These are phyloP conservation scores for Dascillus cervinus DNA, from an alignment of 2,888 invertebrate species.

Conservation along the genomic window DNA sequence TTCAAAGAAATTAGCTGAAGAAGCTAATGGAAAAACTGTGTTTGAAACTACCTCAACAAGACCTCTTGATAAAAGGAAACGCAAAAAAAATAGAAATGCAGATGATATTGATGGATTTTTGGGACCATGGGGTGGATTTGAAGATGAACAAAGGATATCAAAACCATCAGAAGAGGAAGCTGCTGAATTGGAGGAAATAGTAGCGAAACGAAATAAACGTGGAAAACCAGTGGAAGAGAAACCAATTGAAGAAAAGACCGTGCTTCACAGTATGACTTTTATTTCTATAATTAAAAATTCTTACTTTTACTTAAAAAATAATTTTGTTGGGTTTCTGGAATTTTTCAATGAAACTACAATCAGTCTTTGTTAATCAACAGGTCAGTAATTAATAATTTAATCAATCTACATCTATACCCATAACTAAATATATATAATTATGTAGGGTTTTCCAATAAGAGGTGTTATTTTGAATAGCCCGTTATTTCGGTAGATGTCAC, in stretches of 20 bases:
- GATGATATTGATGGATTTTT: conserved; percentile 90
- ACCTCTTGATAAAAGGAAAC: conserved; percentile 71
- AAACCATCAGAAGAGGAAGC: conserved; percentile 92
- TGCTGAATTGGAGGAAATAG: conserved; percentile 87
- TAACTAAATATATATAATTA: too few relatives aligned
- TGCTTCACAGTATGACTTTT: conserved; percentile 70
- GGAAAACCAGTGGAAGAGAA: conserved; percentile 85
- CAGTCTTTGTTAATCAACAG: too few relatives aligned
- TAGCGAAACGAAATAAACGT: conserved; percentile 84
- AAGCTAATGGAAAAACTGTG: conserved; percentile 75
- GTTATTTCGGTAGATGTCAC: too few relatives aligned
- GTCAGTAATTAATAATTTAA: too few relatives aligned
- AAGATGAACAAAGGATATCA: conserved; percentile 80
- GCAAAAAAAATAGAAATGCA: conserved; percentile 82
- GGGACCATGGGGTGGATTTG: conserved; percentile 96
- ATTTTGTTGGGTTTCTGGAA: too few relatives aligned
- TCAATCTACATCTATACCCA: too few relatives aligned
- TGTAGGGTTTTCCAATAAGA: too few relatives aligned
- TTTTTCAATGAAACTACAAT: too few relatives aligned
- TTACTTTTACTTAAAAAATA: conserved; percentile 1
- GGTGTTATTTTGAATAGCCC: too few relatives aligned
- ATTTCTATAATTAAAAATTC: conserved; percentile 4
- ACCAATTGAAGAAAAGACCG: conserved; percentile 90
- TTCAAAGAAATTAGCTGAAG: conserved; percentile 61
- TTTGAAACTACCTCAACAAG: conserved; percentile 77